These are phyloP conservation scores for Temnothorax rugatulus DNA, from an alignment of 2,888 invertebrate species.

Conservation along the genomic window DNA sequence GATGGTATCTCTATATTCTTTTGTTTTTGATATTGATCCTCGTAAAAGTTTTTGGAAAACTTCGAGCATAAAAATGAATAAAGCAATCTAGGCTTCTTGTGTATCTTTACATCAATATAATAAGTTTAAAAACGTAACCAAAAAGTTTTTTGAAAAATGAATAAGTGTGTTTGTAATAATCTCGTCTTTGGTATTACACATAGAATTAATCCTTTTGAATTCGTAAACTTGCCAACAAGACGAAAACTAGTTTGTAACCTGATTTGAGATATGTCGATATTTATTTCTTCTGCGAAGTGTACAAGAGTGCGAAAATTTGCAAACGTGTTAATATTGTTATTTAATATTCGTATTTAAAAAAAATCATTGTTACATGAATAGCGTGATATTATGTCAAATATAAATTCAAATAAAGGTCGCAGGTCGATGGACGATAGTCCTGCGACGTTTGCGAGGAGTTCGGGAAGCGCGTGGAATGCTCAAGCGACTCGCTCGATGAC, in stretches of 20 bases:
- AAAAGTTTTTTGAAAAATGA: background rate
- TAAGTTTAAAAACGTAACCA: background rate
- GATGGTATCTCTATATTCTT: background rate
- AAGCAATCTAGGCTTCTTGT: background rate
- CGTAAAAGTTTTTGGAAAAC: background rate
- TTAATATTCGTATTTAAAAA: background rate
- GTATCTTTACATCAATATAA: background rate
- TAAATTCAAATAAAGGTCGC: slow-evolving; percentile 47
- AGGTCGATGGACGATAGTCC: slow-evolving; percentile 60
- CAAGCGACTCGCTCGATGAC: slow-evolving; percentile 37
- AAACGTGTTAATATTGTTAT: background rate
- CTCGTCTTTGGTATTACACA: background rate
- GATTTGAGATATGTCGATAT: background rate
- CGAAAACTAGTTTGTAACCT: background rate
- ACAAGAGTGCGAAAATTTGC: background rate
- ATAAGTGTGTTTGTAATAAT: background rate
- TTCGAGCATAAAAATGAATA: background rate
- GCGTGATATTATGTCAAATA: slow-evolving; percentile 46
- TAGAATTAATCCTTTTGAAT: slow-evolving; percentile 1
- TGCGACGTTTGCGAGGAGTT: slow-evolving; percentile 29
- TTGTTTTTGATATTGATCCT: background rate
- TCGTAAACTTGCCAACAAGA: background rate
- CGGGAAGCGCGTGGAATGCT: slow-evolving; percentile 52
- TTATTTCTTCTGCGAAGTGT: background rate
- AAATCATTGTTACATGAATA: background rate